Base-by-base conservation (phyloP, 2,113 vertebrate genomes). In the Hippolais icterina region DNA sequence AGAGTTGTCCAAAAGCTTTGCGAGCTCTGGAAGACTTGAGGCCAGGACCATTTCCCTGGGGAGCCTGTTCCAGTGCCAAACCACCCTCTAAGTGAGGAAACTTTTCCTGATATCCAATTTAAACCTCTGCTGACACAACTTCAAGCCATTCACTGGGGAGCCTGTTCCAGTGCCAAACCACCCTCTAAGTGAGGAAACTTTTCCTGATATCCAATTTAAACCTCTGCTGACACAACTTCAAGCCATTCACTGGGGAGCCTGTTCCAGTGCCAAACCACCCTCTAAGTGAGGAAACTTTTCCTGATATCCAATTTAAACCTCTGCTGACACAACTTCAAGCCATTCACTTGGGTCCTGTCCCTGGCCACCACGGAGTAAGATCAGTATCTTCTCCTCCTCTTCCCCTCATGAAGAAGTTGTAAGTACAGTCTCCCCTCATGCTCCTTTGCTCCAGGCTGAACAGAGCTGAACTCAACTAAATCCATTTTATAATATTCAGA, bases 11-110 rank as follows among this genome's bases (percentile, higher is more conserved):
- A 74, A 57, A 74, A 33, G 2, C 4, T 74, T 44, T 57, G 19
- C n/a, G 19, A 44, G 6, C 33, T 39, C 52, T 52, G 23, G 5
- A 49, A 57, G 18, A 9, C 12, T 59, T 7, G 6, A 65, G 23
- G 10, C 8, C 0, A 0, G 12, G 27, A 37, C 7, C 15, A 28
- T 19, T 74, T 65, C 37, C 37, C 22, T 44, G 15, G 6, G 17
- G 10, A 33, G 4, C 8, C 33, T 24, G 19, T 59, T 65, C 5
- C 28, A 44, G 15, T 14, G 33, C 33, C 6, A 10, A 74, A 39
- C 2, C 18, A 74, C 6, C 3, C 19, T 59, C 23, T 52, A 50
- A 23, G 15, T 20, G 8, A 81, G 65, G 22, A 66, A 59, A 13
- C 27, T 6, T 44, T 50, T 50, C 22, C 18, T 44, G 23, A 52